These are phyloP conservation scores for Liparis tanakae DNA, from an alignment of 2,797 vertebrate genomes.

Conservation along the genomic window DNA sequence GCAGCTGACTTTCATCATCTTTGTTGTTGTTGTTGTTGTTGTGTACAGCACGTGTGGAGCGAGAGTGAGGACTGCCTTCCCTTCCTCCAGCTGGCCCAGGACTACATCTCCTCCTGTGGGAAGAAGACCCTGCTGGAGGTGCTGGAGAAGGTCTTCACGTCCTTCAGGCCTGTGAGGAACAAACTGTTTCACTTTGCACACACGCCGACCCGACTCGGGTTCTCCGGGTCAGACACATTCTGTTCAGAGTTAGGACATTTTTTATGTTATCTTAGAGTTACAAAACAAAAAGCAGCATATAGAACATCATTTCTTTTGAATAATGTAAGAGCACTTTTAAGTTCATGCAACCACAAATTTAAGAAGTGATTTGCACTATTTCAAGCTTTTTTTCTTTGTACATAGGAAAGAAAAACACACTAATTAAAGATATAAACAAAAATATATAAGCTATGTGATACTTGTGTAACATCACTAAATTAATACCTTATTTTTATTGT, in stretches of 20 bases:
- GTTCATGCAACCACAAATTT: too few relatives aligned
- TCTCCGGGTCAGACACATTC: slow-evolving; percentile 3
- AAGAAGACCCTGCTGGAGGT: slow-evolving; percentile 98
- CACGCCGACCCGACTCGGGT: too few relatives aligned
- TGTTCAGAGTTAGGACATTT: slow-evolving; percentile 25
- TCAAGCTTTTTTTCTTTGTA: background rate
- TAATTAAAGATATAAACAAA: background rate
- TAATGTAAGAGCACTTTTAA: background rate
- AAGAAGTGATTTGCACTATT: background rate
- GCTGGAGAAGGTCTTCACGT: slow-evolving; percentile 97
- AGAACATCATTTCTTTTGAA: background rate
- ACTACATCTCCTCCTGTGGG: slow-evolving; percentile 98
- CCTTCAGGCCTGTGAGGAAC: slow-evolving; percentile 94
- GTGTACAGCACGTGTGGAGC: slow-evolving; percentile 94
- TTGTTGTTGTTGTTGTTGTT: slow-evolving; percentile 12
- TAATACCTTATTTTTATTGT: background rate
- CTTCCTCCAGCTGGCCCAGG: slow-evolving; percentile 95
- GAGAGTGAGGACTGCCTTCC: slow-evolving; percentile 99
- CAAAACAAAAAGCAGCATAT: background rate
- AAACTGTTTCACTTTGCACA: slow-evolving; percentile 20
- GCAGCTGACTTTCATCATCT: background rate
- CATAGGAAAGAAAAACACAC: background rate
- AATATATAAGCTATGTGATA: background rate
- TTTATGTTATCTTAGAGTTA: background rate
- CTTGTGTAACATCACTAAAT: background rate